Evolutionary conservation across 2,797 vertebrate species (phyloP).

Genomic region (Lacerta viridis): DNA sequence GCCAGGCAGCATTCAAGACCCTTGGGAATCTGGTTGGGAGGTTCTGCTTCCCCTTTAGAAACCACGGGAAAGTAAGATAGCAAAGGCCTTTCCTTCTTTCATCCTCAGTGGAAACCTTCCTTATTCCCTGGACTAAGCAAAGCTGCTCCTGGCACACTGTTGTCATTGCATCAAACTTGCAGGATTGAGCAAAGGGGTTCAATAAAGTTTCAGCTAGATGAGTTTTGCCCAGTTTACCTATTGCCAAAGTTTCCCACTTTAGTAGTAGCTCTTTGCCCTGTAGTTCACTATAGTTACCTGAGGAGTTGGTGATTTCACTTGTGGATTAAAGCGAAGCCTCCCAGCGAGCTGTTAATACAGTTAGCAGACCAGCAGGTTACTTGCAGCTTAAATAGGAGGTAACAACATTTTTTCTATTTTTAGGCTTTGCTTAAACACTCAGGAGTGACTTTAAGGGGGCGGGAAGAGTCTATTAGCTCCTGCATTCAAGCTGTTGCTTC

Average conservation of each 20-base stretch:
- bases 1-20: background rate
- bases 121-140: background rate
- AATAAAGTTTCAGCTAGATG: background rate
- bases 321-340: background rate
- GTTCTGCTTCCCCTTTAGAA: background rate
- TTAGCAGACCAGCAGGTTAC: background rate
- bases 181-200: background rate
- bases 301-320: conserved; percentile 7
- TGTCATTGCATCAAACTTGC: background rate
- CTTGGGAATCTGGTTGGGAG: background rate
- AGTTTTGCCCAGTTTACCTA: background rate
- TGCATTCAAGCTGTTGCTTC: background rate
- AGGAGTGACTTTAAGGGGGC: background rate
- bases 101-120: background rate
- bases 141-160: background rate
- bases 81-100: background rate
- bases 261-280: background rate
- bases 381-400: background rate
- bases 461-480: background rate
- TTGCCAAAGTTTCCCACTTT: background rate
- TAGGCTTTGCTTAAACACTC: conserved; percentile 12
- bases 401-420: conserved; percentile 9
- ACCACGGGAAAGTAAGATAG: background rate
- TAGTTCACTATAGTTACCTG: conserved; percentile 6
- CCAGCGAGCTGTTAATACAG: conserved; percentile 11